Conservation (phyloP, 2,888 invertebrate species). For the Hirudinaria manillensis region DNA sequence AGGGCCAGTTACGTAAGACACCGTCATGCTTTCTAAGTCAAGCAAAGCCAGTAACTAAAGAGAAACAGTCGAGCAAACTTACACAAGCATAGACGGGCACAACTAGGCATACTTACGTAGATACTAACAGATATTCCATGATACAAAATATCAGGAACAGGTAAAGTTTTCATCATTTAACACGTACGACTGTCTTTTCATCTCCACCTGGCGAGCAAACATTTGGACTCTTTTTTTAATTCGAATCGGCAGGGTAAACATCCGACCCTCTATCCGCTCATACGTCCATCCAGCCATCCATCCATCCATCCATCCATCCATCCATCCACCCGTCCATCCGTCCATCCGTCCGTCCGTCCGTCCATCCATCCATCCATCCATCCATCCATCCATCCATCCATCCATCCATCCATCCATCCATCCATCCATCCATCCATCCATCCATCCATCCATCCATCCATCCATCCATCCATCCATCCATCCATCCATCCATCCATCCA, state of each 20-base stretch:
- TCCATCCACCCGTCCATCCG: constrained; percentile 5
- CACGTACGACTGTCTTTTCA: background rate
- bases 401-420: constrained; percentile 25
- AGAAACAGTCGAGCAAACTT: background rate
- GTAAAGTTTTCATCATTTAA: background rate
- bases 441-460: constrained; percentile 23
- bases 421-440: constrained; percentile 25
- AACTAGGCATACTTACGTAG: background rate
- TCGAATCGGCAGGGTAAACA: no score
- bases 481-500: constrained; percentile 24
- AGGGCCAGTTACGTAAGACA: no score
- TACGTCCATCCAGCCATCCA: background rate
- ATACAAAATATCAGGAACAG: background rate
- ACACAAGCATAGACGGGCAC: background rate
- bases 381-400: constrained; percentile 20
- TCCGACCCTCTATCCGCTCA: background rate
- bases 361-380: constrained; percentile 15
- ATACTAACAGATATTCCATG: background rate
- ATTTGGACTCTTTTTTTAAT: background rate
- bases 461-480: constrained; percentile 28
- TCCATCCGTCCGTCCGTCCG: constrained; percentile 1
- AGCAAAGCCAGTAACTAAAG: no score
- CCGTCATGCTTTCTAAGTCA: no score
- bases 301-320: constrained; percentile 8
- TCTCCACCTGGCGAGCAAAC: background rate